Conservation (phyloP, 2,113 vertebrate genomes). For the Xyrauchen texanus region DNA sequence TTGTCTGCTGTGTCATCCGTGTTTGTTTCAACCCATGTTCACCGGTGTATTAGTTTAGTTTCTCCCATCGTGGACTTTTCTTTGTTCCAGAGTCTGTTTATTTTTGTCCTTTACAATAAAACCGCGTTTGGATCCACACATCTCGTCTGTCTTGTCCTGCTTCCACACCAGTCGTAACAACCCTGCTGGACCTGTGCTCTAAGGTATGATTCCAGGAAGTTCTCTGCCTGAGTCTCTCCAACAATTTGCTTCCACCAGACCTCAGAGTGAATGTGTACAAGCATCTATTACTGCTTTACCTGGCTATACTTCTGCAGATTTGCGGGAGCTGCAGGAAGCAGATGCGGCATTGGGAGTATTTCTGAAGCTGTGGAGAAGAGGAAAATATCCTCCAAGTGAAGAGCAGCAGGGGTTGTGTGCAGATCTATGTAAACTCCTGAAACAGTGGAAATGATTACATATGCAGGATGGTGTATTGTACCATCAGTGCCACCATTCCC, state of each 20-base stretch:
- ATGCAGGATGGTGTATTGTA: background rate
- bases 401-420: background rate
- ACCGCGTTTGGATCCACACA: too few relatives aligned
- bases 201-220: background rate
- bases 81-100: too few relatives aligned
- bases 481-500: background rate
- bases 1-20: too few relatives aligned
- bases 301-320: background rate
- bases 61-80: too few relatives aligned
- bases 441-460: background rate
- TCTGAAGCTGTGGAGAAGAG: too few relatives aligned
- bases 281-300: background rate
- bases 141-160: too few relatives aligned
- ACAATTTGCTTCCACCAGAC: too few relatives aligned
- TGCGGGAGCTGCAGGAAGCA: background rate
- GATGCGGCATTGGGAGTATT: background rate
- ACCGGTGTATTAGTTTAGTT: too few relatives aligned
- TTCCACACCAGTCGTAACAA: too few relatives aligned
- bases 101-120: too few relatives aligned
- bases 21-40: too few relatives aligned
- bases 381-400: background rate
- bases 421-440: background rate
- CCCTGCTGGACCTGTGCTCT: background rate
- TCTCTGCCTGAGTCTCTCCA: background rate
- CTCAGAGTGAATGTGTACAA: too few relatives aligned